Percentiles rank a stretch among this genome's conserved stretches.
phyloP scores from a whole-genome alignment of 2,797 vertebrate species.

The Anableps anableps region DNA sequence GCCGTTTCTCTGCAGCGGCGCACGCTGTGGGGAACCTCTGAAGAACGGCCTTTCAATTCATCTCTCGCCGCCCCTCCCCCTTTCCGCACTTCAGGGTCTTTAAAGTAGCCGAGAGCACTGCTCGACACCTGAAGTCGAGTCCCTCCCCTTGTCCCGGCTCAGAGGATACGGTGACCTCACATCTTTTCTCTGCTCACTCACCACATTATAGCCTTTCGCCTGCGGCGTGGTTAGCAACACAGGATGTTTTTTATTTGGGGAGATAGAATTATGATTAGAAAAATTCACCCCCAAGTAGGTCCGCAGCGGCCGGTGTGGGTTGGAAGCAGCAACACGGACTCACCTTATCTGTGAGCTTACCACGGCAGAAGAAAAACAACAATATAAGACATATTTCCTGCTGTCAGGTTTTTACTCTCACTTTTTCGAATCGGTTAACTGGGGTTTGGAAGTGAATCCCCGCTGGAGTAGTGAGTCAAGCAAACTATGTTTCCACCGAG shows the following conservation, averaged over 20 bases:
- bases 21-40: constrained; percentile 64
- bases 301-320: constrained; percentile 47
- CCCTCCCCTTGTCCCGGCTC: constrained; percentile 64
- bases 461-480: constrained; percentile 23
- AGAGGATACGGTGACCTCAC: constrained; percentile 77
- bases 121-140: constrained; percentile 68
- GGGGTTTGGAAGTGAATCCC: constrained; percentile 32
- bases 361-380: constrained; percentile 15
- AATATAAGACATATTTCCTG: constrained; percentile 48
- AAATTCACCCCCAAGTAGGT: constrained; percentile 73
- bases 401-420: constrained; percentile 26
- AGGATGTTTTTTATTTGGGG: constrained; percentile 51
- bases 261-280: constrained; percentile 75
- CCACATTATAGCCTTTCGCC: constrained; percentile 47
- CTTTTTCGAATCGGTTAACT: constrained; percentile 29
- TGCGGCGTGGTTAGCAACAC: constrained; percentile 57
- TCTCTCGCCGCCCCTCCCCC: constrained; percentile 71
- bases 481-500: constrained; percentile 43
- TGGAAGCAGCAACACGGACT: constrained; percentile 48
- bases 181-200: constrained; percentile 38
- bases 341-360: constrained; percentile 56
- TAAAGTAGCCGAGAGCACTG: constrained; percentile 71
- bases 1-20: constrained; percentile 77
- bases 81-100: constrained; percentile 63
- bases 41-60: constrained; percentile 80